These are phyloP conservation scores for Stichodactyla mertensii DNA, from an alignment of 64 coral and sea anemone genomes.

Conservation along the genomic window DNA sequence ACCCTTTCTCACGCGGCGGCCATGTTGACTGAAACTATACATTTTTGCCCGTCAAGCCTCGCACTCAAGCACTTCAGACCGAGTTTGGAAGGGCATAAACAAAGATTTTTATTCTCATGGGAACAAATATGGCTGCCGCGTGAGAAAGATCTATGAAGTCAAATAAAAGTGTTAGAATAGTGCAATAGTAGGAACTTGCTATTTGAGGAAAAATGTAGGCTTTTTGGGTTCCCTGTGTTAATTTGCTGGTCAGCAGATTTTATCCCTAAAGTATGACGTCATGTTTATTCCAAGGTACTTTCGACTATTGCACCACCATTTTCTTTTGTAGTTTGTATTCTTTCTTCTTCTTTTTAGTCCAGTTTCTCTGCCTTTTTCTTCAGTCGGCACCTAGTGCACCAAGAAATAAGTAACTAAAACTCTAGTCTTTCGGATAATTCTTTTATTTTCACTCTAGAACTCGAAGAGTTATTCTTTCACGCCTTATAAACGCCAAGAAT, in stretches of 20 bases:
- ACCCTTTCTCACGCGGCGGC: too few species aligned
- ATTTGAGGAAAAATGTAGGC: not conserved
- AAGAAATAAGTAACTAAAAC: not conserved
- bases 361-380: not conserved
- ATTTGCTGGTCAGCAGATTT: slow-evolving; percentile 5
- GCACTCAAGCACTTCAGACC: too few species aligned
- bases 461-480: not conserved
- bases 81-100: too few species aligned
- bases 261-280: not conserved
- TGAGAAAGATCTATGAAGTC: too few species aligned
- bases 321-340: not conserved
- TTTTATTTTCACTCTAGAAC: not conserved
- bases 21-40: too few species aligned
- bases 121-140: too few species aligned
- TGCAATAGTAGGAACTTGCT: not conserved
- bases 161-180: too few species aligned
- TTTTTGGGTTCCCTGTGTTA: slow-evolving; percentile 4
- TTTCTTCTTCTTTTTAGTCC: not conserved
- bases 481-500: not conserved
- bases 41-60: too few species aligned
- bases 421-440: not conserved
- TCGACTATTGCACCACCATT: slow-evolving; percentile 7
- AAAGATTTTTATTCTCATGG: too few species aligned
- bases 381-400: slow-evolving; percentile 8
- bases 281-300: not conserved